Percentiles rank a stretch among this genome's conserved stretches.
Conservation (phyloP, 2,113 vertebrate species). For the Indicator maculatus region DNA sequence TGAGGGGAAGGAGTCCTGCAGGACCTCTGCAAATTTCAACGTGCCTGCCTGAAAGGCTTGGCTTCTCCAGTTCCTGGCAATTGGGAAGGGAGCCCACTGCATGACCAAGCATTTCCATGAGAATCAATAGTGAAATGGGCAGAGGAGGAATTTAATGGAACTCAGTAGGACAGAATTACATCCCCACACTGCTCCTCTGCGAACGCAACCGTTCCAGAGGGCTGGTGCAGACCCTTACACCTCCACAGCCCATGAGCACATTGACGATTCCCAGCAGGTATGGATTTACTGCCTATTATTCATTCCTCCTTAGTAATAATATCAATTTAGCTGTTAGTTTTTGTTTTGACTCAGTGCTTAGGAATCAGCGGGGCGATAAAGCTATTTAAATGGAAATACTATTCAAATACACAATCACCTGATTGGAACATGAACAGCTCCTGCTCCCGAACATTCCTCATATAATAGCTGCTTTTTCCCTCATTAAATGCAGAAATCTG, state of each 20-base stretch:
- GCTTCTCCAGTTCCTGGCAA: not conserved
- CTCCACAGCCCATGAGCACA: not conserved
- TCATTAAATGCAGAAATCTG: conserved; percentile 71
- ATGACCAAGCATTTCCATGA: not conserved
- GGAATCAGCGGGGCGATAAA: conserved; percentile 60
- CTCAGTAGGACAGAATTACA: not conserved
- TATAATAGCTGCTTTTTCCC: conserved; percentile 69
- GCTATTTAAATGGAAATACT: conserved; percentile 55
- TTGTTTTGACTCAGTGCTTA: conserved; percentile 64
- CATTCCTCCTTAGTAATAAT: conserved; percentile 57
- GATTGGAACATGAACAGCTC: conserved; percentile 13
- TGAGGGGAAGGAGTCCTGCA: not conserved
- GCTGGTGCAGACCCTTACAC: conserved; percentile 26
- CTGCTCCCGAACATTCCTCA: conserved; percentile 52
- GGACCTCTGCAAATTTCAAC: not conserved
- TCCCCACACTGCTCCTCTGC: not conserved
- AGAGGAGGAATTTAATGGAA: not conserved
- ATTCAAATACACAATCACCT: conserved; percentile 59
- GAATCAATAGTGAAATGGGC: not conserved
- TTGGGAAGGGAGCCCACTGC: not conserved
- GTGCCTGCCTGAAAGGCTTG: not conserved
- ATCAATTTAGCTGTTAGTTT: conserved; percentile 60
- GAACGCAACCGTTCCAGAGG: not conserved
- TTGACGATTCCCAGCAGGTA: conserved; percentile 46
- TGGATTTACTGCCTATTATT: conserved; percentile 57